Evolutionary conservation across 2,113 vertebrate genomes (phyloP), one percentile per base, ranked within the genome.

Genomic region (Datnioides undecimradiatus): DNA sequence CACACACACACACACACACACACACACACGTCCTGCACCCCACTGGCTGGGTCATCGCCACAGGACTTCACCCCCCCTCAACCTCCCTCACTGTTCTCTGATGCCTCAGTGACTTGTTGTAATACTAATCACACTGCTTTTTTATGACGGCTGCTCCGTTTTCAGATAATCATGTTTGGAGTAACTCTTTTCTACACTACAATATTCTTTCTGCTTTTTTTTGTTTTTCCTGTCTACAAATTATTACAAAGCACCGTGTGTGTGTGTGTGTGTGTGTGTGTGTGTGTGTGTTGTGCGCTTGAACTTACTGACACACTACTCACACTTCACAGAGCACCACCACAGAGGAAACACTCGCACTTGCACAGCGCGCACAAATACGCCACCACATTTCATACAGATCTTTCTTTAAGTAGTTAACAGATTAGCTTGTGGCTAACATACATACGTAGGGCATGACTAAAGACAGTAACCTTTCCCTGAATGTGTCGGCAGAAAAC

Each of bases 41-140:
- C 91, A 91, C 91, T 90, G 91, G 89, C 89, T 95, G 92, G 92
- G 91, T 87, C 79, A 80, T 75, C 54, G 36, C 84, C 91, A 90
- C 87, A 83, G 92, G 87, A 90, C 90, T 11, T 41, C 72, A 49
- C 68, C 80, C 66, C 77, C 85, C 68, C 55, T 66, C 36, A 45
- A 45, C 68, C 51, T 52, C 54, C 77, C 79, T 88, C 82, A 71
- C 83, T 66, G 69, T 88, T 79, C 86, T 87, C 88, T 59, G 82
- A 91, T 88, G 91, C 88, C 94, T 92, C 93, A 91, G 86, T 91
- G 89, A 93, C 91, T 92, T 83, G 60, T 92, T 93, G 88, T 88
- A 86, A 92, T 92, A 94, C 87, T 83, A 90, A 93, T 71, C 87
- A 79, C 88, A 86, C 75, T 66, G 88, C 84, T 90, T 94, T 88